Evolutionary conservation across 2,888 invertebrate species (phyloP).

Genomic region (Elmis aenea): DNA sequence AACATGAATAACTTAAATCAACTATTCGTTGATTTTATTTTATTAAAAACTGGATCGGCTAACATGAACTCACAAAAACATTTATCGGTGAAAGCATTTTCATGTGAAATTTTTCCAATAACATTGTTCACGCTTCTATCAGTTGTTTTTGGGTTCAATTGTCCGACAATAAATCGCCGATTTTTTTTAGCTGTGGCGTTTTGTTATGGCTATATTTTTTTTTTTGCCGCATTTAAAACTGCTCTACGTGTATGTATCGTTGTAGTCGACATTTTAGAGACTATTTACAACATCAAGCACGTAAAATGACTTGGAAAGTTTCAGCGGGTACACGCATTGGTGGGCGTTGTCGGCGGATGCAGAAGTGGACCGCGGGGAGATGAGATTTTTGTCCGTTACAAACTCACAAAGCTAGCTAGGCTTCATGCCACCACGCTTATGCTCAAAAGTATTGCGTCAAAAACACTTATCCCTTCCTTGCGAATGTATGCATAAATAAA

Average conservation of each 20-base stretch:
- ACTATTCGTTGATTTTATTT: too few species aligned
- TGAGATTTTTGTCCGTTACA: slow-evolving; percentile 32
- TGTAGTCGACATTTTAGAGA: not conserved
- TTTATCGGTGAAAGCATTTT: too few species aligned
- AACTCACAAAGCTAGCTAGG: slow-evolving; percentile 19
- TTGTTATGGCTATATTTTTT: not conserved
- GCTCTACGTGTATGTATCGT: not conserved
- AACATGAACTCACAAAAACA: too few species aligned
- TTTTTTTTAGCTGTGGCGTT: too few species aligned
- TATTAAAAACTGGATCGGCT: too few species aligned
- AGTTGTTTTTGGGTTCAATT: too few species aligned
- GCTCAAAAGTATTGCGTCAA: slow-evolving; percentile 19
- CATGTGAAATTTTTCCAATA: too few species aligned
- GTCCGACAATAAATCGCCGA: too few species aligned
- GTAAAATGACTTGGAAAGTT: slow-evolving; percentile 17
- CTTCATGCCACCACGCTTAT: slow-evolving; percentile 16
- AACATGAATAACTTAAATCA: too few species aligned
- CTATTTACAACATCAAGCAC: slow-evolving; percentile 1
- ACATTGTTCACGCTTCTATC: too few species aligned
- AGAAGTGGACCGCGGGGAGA: slow-evolving; percentile 23
- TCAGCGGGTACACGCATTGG: slow-evolving; percentile 14
- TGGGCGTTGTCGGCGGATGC: slow-evolving; percentile 25
- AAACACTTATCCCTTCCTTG: slow-evolving; percentile 15
- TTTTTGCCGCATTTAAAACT: not conserved
- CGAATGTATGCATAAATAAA: too few species aligned